These are phyloP conservation scores for Ciconia boyciana DNA, from an alignment of 2,113 vertebrate genomes.

Conservation along the genomic window DNA sequence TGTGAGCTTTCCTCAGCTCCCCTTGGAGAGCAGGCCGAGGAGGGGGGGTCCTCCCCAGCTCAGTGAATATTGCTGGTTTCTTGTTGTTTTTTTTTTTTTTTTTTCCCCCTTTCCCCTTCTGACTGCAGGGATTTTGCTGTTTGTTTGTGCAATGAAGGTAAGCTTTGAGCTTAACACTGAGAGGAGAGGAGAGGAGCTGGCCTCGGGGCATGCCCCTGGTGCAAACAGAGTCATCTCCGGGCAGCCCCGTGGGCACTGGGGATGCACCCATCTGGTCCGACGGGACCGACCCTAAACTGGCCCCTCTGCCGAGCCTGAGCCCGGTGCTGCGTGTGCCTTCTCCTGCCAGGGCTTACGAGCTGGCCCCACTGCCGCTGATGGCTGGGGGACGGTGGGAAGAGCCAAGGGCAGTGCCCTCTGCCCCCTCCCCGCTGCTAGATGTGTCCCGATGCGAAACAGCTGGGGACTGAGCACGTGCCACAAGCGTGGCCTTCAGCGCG, in stretches of 20 bases:
- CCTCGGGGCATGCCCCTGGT: not conserved
- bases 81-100: not conserved
- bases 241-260: not conserved
- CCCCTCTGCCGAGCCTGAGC: not conserved
- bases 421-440: not conserved
- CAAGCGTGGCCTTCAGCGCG: not conserved
- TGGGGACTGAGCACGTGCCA: not conserved
- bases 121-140: not conserved
- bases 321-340: fast-evolving
- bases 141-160: not conserved
- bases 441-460: fast-evolving
- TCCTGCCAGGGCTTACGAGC: fast-evolving
- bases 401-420: not conserved
- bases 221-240: fast-evolving
- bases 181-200: fast-evolving
- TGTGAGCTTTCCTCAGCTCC: not conserved
- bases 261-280: fast-evolving
- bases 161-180: not conserved
- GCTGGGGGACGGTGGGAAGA: not conserved
- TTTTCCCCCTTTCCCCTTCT: not conserved
- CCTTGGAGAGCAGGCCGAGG: not conserved
- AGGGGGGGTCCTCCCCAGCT: not conserved
- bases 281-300: fast-evolving
- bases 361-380: fast-evolving
- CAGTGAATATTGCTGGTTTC: not conserved